Base-by-base conservation (phyloP, 1,140 invertebrate genomes). In the Meteorus sp. region DNA sequence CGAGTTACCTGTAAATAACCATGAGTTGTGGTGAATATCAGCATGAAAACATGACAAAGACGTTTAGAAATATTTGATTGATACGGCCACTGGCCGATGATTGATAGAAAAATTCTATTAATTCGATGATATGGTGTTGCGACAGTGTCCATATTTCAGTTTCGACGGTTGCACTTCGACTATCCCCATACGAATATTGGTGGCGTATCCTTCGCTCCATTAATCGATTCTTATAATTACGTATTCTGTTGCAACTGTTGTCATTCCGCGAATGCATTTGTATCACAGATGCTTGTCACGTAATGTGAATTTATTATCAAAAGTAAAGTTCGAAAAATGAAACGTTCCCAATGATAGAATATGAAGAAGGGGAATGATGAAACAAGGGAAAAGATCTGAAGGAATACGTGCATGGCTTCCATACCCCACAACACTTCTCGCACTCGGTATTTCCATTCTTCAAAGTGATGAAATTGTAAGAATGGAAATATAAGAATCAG, bases 1-100 rank as follows among this genome's bases (percentile, higher is more conserved):
- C 15, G 33, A n/a, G 11, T 53, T 67, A 72, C 70, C 68, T 72
- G 68, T n/a, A 72, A 2, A 15, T 68, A 45, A 11, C 51, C 45
- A 6, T 72, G 70, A 4, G 31, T 15, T 2, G 25, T n/a, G 37
- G 62, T 56, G 3, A 59, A 45, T 0, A 65, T 62, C 7, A 69
- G 47, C 15, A 62, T 56, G 17, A 68, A 15, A 2, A 56, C 17
- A 2, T 57, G 44, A 3, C 63, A 31, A 0, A 67, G 19, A 50
- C 60, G 52, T 23, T 61, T 69, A 15, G 63, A 56, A 35, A 60
- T 2, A 0, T 2, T 11, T 9, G 52, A 45, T 31, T 69, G 68
- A 57, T 64, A 57, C 3, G 70, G 70, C 68, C 68, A 72, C 4
- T 58, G 47, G 1, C 68, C 68, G 8, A 72, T 57, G 0, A 55